Evolutionary conservation across 2,888 invertebrate species (phyloP), one percentile per base, ranked within the genome.

Genomic region (Creontiades dilutus): DNA sequence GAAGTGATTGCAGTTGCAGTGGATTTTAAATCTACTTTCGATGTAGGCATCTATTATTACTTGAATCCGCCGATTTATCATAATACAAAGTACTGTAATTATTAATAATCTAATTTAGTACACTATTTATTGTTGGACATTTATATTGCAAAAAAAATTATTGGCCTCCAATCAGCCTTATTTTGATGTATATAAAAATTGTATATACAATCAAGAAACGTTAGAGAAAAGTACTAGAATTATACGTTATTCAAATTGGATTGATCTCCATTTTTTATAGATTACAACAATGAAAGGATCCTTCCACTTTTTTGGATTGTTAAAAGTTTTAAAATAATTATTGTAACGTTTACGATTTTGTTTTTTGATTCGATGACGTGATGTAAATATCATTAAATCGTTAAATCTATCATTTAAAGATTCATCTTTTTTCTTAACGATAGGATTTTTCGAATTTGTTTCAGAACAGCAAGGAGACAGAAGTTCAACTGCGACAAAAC

Each of bases 381-480:
- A 23, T 68, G 27, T 52, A 82, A 82, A 82, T 82, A 82, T 78
- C 27, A 16, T 82, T 85, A 61, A 61, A 7, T 61, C 61, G 57
- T 61, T 61, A 16, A 27, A 5, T 61, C 27, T 61, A 28, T 28
- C 37, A 14, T 84, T n/a, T 52, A 28, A 11, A 28, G 7, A 46
- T 46, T 16, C 19, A 48, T 78, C 78, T 76, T 76, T 47, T 48
- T 80, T 48, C 28, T 23, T 76, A 78, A 76, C 61, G 12, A 46
- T 88, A 78, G 80, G 88, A 52, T 78, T 37, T 37, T 76, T 82
- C 52, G 82, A 23, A 82, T 47, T 68, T 90, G 91, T 85, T 88
- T 88, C 88, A 88, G 88, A 68, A 75, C 88, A 88, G 88, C 88
- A 91, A 84, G 76, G 90, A 68, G 91, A 91, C 86, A 89, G 89